phyloP scores from a whole-genome alignment of 2,797 vertebrate genomes.

The Melanotaenia maccullochi region DNA sequence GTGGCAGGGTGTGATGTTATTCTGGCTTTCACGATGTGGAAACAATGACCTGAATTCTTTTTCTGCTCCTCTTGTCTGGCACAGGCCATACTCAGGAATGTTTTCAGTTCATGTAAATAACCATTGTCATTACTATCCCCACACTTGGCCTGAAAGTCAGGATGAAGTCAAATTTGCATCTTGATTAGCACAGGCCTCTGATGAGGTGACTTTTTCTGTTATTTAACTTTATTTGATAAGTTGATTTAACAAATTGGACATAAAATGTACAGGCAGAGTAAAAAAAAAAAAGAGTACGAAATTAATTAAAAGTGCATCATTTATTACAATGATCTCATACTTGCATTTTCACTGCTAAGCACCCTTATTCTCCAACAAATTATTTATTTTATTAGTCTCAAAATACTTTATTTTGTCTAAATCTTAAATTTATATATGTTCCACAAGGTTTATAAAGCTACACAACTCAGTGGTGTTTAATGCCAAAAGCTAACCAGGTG shows the following conservation, averaged over 20 bases:
- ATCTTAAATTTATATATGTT: too few species aligned
- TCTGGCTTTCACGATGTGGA: constrained; percentile 64
- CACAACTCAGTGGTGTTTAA: too few species aligned
- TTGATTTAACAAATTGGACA: constrained; percentile 1
- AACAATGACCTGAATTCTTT: constrained; percentile 69
- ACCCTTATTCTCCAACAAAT: not conserved
- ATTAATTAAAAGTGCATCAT: not conserved
- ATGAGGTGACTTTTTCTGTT: constrained; percentile 5
- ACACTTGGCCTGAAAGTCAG: constrained; percentile 20
- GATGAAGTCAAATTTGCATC: not conserved
- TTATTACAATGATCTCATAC: not conserved
- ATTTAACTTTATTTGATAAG: constrained; percentile 1
- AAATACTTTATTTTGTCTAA: too few species aligned
- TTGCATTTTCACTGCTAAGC: not conserved
- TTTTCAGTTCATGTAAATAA: constrained; percentile 53
- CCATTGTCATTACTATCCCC: constrained; percentile 40
- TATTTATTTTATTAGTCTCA: too few species aligned
- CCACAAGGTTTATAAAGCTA: too few species aligned
- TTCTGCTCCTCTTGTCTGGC: constrained; percentile 40
- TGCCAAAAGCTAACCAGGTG: too few species aligned
- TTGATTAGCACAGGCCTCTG: not conserved
- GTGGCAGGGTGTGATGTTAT: constrained; percentile 74
- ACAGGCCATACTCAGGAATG: constrained; percentile 39
- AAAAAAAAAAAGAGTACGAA: not conserved
- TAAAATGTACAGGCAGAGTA: not conserved